These are phyloP conservation scores for Nasua narica DNA, from an alignment of 2,797 vertebrate genomes.

Conservation along the genomic window DNA sequence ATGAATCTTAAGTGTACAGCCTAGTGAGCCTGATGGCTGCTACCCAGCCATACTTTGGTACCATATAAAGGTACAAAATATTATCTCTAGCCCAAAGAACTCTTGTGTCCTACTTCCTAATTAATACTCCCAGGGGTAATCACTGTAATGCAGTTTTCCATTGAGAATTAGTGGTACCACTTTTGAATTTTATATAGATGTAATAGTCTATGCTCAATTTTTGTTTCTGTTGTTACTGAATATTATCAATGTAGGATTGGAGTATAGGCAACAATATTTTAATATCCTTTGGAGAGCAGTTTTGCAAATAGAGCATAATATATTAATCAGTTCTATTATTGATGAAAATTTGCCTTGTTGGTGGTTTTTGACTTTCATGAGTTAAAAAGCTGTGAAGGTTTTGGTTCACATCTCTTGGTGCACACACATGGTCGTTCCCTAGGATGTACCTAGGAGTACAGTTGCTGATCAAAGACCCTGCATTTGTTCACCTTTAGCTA, in stretches of 20 bases:
- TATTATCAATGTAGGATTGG: neutral
- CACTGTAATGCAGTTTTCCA: neutral
- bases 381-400: neutral
- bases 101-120: neutral
- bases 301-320: neutral
- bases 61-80: neutral
- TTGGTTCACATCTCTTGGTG: neutral
- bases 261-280: neutral
- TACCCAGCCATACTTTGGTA: neutral
- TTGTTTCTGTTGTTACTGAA: neutral
- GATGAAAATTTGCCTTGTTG: neutral
- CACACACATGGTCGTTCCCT: neutral
- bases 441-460: neutral
- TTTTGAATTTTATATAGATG: neutral
- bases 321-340: neutral
- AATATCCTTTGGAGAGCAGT: neutral
- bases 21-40: neutral
- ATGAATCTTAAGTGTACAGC: neutral
- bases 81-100: neutral
- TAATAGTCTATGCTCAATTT: neutral
- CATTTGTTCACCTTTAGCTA: neutral
- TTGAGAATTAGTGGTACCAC: neutral
- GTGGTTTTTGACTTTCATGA: neutral
- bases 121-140: neutral
- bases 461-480: neutral